Evolutionary conservation across 2,113 vertebrate species (phyloP), one percentile per base, ranked within the genome.

Genomic region (Lutjanus erythropterus): DNA sequence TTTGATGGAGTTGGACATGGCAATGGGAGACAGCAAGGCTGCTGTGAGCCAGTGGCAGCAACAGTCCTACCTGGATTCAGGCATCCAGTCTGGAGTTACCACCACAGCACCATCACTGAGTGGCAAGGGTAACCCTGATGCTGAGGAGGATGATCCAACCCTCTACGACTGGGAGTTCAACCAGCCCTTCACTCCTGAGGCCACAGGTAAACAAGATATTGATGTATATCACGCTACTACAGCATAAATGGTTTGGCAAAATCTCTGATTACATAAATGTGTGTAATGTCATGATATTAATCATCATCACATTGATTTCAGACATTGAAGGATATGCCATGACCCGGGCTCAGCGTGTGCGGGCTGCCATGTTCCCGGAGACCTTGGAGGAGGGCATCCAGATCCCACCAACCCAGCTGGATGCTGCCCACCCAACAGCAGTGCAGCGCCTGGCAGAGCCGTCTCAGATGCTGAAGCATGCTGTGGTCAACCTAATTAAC

Each of bases 1-100:
- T 93, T 93, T 99, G 92, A 99, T 99, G 98, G 98, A 99, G 93
- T 81, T 99, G 92, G 98, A 99, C 93, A 99, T 99, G 98, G 97
- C 97, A 44, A 97, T 99, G 96, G 98, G 99, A 25, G 98, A 99
- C 90, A 96, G 97, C 72, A 99, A 99, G 93, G 96, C 95, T 58
- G 98, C 97, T 29, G 98, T 99, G 35, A 98, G 96, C 86, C 98
- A 99, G 27, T 99, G 98, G 98, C 98, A 99, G 93, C 98, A 99
- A 53, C 98, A 99, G 64, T 98, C 97, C 0, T 99, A 99, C 86
- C 93, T 99, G 94, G 98, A 99, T 89, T 99, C 98, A 84, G 98
- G 98, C 27, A 99, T 99, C 88, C 98, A 99, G 89, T 99, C 98
- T 5, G 98, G 98, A n/a, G 97, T 98, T 86, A 99, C 98, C 15